Evolutionary conservation across 2,888 invertebrate genomes (phyloP).

Genomic region (Eupithecia centaureata): DNA sequence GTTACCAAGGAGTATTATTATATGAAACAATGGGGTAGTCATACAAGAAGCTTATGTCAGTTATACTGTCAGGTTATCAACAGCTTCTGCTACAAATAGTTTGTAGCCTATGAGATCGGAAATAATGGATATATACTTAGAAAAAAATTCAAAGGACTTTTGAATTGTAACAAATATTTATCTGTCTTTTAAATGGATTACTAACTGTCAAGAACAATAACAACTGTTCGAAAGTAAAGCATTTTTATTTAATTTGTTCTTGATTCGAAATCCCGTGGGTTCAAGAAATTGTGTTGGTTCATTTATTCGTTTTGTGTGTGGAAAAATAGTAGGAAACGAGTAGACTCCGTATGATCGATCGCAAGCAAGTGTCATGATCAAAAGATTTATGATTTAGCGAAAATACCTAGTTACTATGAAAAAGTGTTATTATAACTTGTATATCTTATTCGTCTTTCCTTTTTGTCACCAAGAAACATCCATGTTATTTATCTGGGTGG

Average conservation of each 20-base stretch:
- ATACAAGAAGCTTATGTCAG: background rate
- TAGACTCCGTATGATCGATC: background rate
- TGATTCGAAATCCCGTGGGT: no score
- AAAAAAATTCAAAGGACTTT: no score
- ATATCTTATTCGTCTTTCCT: background rate
- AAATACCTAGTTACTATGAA: background rate
- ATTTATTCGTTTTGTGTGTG: background rate
- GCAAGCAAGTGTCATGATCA: conserved; percentile 1
- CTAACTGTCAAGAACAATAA: no score
- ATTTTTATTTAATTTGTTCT: no score
- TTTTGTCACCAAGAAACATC: background rate
- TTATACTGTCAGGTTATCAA: background rate
- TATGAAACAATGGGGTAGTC: conserved; percentile 1
- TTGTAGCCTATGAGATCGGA: background rate
- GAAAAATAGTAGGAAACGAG: background rate
- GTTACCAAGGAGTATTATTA: background rate
- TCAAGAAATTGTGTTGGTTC: no score
- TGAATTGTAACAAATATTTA: no score
- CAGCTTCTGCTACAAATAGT: background rate
- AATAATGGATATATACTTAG: no score
- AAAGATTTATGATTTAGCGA: background rate
- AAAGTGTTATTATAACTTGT: background rate
- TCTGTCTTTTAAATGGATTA: no score
- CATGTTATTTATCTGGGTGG: background rate
- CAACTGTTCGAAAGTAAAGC: no score